Evolutionary conservation across 2,888 invertebrate species (phyloP).

Genomic region (Dysmachus trigonus): DNA sequence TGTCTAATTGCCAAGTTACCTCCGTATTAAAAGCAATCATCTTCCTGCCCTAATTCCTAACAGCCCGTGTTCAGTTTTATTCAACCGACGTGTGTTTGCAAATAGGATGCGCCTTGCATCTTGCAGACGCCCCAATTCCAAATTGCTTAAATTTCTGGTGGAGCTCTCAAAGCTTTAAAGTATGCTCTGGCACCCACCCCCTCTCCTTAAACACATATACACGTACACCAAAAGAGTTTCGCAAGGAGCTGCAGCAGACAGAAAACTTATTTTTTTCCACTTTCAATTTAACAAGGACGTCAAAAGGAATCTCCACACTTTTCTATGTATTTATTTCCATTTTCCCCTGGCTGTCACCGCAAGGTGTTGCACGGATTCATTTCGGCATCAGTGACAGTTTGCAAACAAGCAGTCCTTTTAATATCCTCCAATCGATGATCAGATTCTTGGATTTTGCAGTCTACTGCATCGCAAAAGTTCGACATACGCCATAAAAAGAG

Average conservation of each 20-base stretch:
- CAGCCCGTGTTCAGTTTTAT: not conserved
- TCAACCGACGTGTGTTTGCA: not conserved
- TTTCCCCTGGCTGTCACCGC: constrained; percentile 9
- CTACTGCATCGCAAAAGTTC: constrained; percentile 6
- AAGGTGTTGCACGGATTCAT: constrained; percentile 35
- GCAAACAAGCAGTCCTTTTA: constrained; percentile 36
- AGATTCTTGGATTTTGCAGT: constrained; percentile 2
- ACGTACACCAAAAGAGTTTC: not conserved
- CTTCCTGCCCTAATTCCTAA: not conserved
- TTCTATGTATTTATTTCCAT: constrained; percentile 4
- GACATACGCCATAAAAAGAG: not conserved
- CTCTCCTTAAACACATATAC: too few relatives aligned
- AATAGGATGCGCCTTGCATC: not conserved
- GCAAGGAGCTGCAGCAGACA: not conserved
- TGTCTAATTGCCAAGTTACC: not conserved
- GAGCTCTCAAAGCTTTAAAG: not conserved
- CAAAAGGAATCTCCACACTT: constrained; percentile 18
- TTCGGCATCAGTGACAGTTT: constrained; percentile 17
- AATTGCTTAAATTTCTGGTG: not conserved
- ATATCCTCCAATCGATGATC: not conserved
- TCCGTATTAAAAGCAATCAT: not conserved
- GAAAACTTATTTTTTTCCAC: not conserved
- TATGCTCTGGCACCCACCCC: not conserved
- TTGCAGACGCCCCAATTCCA: not conserved
- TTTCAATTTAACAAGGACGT: constrained; percentile 17